A percentile compares a stretch with the other conserved stretches of the same genome.
phyloP scores from a whole-genome alignment of 2,113 vertebrate genomes.

The Hemibagrus wyckioides region DNA sequence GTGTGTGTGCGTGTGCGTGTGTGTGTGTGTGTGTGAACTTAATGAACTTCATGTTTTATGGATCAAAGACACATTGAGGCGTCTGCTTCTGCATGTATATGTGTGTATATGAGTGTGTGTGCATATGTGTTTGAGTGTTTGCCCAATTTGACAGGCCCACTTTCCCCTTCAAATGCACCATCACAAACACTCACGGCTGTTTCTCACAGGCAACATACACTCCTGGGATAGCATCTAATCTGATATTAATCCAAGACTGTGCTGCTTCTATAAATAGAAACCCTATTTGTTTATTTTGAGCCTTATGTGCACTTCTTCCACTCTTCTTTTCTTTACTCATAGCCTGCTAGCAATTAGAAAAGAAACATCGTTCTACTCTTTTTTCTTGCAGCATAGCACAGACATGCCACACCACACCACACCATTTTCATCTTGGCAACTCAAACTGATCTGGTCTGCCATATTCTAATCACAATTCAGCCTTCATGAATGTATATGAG shows the following conservation, averaged over 20 bases:
- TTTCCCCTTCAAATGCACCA: background rate
- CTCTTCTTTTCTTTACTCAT: background rate
- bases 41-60: slow-evolving; percentile 66
- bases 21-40: slow-evolving; percentile 50
- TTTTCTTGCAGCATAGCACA: background rate
- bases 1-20: slow-evolving; percentile 7
- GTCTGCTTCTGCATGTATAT: slow-evolving; percentile 29
- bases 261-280: background rate
- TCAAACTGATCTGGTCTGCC: background rate
- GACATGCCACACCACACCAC: background rate
- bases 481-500: background rate
- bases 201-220: slow-evolving; percentile 30
- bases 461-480: background rate
- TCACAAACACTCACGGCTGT: slow-evolving; percentile 1
- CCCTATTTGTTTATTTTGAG: background rate
- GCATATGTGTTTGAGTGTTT: slow-evolving; percentile 33
- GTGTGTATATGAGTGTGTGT: background rate
- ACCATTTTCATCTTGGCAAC: background rate
- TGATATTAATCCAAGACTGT: slow-evolving; percentile 22
- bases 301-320: background rate
- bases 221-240: slow-evolving; percentile 35
- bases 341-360: background rate
- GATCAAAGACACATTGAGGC: slow-evolving; percentile 62
- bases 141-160: slow-evolving; percentile 51
- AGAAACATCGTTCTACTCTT: background rate